A percentile compares a stretch with the other conserved stretches of the same genome.
phyloP scores from a whole-genome alignment of 2,888 invertebrate genomes.

The Notocelia uddmanniana region DNA sequence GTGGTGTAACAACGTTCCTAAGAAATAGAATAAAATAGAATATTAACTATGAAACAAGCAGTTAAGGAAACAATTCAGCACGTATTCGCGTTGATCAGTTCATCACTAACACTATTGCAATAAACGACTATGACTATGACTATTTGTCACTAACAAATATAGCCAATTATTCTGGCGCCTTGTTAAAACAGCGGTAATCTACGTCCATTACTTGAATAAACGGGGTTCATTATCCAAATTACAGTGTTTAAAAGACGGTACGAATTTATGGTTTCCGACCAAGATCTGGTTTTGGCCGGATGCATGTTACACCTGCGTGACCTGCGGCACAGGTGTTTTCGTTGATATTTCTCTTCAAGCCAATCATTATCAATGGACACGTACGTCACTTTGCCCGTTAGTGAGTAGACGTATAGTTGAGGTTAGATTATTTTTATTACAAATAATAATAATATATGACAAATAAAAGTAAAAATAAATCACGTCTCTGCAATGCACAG shows the following conservation, averaged over 20 bases:
- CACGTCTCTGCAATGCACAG: no score
- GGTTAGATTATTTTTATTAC: no score
- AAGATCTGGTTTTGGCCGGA: constrained; percentile 50
- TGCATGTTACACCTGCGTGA: constrained; percentile 65
- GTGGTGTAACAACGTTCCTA: background rate
- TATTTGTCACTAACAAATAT: constrained; percentile 11
- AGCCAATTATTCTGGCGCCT: constrained; percentile 14
- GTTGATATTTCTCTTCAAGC: constrained; percentile 8
- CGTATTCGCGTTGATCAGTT: background rate
- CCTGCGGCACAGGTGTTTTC: constrained; percentile 54
- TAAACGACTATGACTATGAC: no score
- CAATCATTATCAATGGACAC: constrained; percentile 15
- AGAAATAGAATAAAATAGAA: background rate
- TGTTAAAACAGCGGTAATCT: constrained; percentile 40
- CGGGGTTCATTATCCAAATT: constrained; percentile 41
- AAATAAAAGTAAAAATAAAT: no score
- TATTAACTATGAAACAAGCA: background rate
- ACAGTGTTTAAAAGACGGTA: constrained; percentile 50
- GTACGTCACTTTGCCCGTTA: background rate
- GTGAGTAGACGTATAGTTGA: no score
- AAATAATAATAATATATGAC: no score
- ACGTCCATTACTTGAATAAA: constrained; percentile 40
- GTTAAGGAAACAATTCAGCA: background rate
- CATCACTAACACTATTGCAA: no score
- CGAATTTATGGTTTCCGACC: constrained; percentile 65